Evolutionary conservation across 1,140 invertebrate species (phyloP).

Genomic region (Araneus ventricosus): DNA sequence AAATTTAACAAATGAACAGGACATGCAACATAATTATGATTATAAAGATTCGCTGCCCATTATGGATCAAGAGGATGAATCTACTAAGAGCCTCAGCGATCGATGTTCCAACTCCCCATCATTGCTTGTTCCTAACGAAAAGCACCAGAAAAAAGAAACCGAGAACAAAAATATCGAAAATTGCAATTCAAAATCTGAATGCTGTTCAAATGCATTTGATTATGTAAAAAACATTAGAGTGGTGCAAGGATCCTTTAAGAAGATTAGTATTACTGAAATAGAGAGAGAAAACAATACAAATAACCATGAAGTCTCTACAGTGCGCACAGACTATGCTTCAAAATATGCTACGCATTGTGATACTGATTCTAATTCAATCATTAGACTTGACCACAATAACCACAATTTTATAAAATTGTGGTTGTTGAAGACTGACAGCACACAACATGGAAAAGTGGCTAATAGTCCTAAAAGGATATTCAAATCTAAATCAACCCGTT

Average conservation of each 20-base stretch:
- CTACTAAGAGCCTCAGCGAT: neutral
- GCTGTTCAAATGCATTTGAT: neutral
- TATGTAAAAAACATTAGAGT: conserved; percentile 35
- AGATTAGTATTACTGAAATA: neutral
- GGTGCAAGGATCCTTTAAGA: neutral
- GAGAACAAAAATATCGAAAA: neutral
- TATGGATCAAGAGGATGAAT: neutral
- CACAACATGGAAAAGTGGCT: neutral
- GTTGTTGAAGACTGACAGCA: neutral
- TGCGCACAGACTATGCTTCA: neutral
- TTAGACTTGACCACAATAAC: neutral
- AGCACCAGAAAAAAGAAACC: neutral
- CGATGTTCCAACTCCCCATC: neutral
- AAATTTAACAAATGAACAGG: neutral
- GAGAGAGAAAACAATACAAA: neutral
- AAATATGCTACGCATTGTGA: neutral
- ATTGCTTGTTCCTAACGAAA: neutral
- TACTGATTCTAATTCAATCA: neutral
- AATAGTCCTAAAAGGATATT: conserved; percentile 14
- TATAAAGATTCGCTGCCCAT: neutral
- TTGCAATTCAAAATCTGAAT: neutral
- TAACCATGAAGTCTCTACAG: neutral
- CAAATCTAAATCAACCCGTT: conserved; percentile 27
- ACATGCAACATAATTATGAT: neutral
- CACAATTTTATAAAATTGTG: too few relatives aligned